Base-by-base conservation (phyloP, 2,888 invertebrate genomes). In the Drosophila emarginata region DNA sequence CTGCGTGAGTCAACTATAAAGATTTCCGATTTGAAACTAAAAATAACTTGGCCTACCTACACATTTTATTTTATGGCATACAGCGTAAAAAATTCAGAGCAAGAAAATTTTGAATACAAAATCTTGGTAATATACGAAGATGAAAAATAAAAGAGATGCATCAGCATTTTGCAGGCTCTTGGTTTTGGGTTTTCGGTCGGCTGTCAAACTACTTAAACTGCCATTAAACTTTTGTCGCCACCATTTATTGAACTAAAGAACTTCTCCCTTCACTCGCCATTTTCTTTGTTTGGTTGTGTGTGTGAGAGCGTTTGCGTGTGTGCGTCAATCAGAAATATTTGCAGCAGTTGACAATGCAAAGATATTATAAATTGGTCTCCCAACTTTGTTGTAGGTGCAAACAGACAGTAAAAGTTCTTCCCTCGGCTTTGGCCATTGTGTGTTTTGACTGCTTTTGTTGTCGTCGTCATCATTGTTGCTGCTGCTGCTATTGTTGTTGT, bases 131-230 rank as follows among this genome's bases (percentile, higher is more conserved):
- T 39, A 39, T 39, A 14, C 14, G 14, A 1, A 5, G 39, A 6
- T 12, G 6, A 14, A 39, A 6, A 14, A 14, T 3, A 14, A 14
- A 14, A 45, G 21, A 45, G 45, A 21, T 45, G 45, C 45, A 45
- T 45, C 45, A 45, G 45, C 45, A 4, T 21, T 45, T 45, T 45
- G 18, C 18, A 45, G 32, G 32, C 32, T 18, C 18, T 45, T 45
- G 32, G 32, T 9, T n/a, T n/a, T n/a, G 9, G 32, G 32, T 45
- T 40, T 45, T 40, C 18, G 61, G 56, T 40, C 18, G 61, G 71
- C 78, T 72, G 77, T 79, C 87, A 84, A 82, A 88, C 82, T 79
- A 86, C 82, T 90, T 89, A 90, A 90, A 90, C 90, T 90, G 89
- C 89, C 90, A 90, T 90, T 89, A 90, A 89, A 89, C 88, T 89